Evolutionary conservation across 2,888 invertebrate genomes (phyloP).

Genomic region (Octonoba sinensis): DNA sequence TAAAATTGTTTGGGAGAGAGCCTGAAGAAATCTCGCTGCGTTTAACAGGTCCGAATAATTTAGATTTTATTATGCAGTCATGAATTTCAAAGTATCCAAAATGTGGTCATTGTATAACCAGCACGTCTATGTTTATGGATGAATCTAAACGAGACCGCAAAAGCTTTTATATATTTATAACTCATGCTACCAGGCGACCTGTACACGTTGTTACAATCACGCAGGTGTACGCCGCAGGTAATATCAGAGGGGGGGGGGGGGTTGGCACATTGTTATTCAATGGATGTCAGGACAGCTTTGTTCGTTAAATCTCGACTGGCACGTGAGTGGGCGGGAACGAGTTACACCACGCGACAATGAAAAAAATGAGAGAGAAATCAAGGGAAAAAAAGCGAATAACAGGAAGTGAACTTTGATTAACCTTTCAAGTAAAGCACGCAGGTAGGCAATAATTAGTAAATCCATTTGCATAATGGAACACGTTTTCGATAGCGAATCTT

Average conservation of each 20-base stretch:
- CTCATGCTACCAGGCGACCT: slow-evolving; percentile 14
- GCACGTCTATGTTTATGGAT: too few species aligned
- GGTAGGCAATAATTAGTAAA: slow-evolving; percentile 42
- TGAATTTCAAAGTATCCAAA: too few species aligned
- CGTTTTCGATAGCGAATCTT: slow-evolving; percentile 41
- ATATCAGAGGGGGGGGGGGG: neutral
- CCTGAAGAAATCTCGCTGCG: too few species aligned
- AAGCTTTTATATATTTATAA: slow-evolving; percentile 31
- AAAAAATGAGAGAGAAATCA: neutral
- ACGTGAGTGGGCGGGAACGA: slow-evolving; percentile 44
- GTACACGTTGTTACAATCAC: neutral
- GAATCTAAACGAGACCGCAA: neutral
- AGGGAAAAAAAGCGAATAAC: slow-evolving; percentile 22
- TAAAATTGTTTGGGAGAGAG: too few species aligned
- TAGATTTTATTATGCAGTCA: too few species aligned
- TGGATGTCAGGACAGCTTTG: slow-evolving; percentile 37
- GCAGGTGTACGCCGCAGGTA: slow-evolving; percentile 31
- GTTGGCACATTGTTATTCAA: slow-evolving; percentile 40
- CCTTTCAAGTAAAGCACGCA: slow-evolving; percentile 36
- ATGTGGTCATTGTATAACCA: too few species aligned
- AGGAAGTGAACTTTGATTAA: slow-evolving; percentile 58
- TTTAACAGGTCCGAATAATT: too few species aligned
- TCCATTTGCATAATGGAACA: slow-evolving; percentile 61
- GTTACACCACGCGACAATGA: slow-evolving; percentile 11
- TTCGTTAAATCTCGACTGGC: slow-evolving; percentile 24